These are phyloP conservation scores for Cantharis rufa DNA, from an alignment of 2,888 invertebrate genomes.

Conservation along the genomic window DNA sequence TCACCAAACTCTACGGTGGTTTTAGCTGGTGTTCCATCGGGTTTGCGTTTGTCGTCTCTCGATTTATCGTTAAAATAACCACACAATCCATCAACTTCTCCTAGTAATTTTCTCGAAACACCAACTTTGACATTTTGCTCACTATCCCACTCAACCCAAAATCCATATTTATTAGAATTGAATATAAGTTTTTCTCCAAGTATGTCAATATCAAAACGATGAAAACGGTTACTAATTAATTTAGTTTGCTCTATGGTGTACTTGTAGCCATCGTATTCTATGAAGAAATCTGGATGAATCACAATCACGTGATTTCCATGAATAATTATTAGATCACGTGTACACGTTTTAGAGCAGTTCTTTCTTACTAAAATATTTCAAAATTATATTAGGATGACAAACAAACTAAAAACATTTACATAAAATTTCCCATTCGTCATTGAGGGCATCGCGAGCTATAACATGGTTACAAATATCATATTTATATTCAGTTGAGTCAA, in stretches of 20 bases:
- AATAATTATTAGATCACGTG: constrained; percentile 65
- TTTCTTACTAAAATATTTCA: constrained; percentile 62
- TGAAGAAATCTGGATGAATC: constrained; percentile 66
- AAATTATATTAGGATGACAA: background rate
- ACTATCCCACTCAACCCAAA: constrained; percentile 73
- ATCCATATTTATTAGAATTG: constrained; percentile 71
- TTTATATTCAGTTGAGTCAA: constrained; percentile 78
- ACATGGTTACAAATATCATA: constrained; percentile 83
- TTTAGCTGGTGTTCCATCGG: constrained; percentile 65
- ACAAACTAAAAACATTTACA: constrained; percentile 57
- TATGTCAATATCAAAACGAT: constrained; percentile 66
- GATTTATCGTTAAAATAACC: constrained; percentile 72
- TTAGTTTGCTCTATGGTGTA: constrained; percentile 64
- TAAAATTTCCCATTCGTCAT: constrained; percentile 71
- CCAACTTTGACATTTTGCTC: constrained; percentile 69
- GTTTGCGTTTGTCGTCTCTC: constrained; percentile 72
- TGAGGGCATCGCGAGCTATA: constrained; percentile 69
- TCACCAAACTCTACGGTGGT: constrained; percentile 75
- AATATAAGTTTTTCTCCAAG: constrained; percentile 73
- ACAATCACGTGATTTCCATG: constrained; percentile 64
- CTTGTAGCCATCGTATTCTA: constrained; percentile 71
- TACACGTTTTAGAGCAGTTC: constrained; percentile 67
- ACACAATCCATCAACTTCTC: constrained; percentile 77
- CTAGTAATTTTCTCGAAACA: constrained; percentile 65
- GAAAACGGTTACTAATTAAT: constrained; percentile 64